Base-by-base conservation (phyloP, 2,113 vertebrate species). In the Pyrgilauda ruficollis region DNA sequence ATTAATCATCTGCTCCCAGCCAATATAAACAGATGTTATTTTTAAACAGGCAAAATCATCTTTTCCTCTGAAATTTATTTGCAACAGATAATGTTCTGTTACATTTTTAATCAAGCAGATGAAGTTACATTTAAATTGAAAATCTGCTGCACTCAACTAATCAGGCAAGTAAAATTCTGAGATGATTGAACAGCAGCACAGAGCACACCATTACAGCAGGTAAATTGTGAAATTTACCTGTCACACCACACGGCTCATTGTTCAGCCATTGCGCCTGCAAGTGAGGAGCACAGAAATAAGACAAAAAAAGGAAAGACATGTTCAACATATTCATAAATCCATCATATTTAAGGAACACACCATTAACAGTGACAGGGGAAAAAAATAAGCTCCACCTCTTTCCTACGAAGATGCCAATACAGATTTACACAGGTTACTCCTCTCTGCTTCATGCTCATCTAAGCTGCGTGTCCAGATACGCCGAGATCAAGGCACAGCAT, bases 81-180 rank as follows among this genome's bases (percentile, higher is more conserved):
- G 97, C 97, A 97, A 96, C 96, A 98, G 97, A 98, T 98, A 98
- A 98, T 98, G 97, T 98, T 98, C 97, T 98, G 98, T 97, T 98
- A 98, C 98, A 98, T 98, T 98, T 98, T 98, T 98, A 98, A 98
- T 98, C 98, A 98, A 98, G 96, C 97, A 98, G 98, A 98, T 98
- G 97, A 98, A 98, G 97, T 97, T 97, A 98, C 98, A 98, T 98
- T 98, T 98, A 98, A 98, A 98, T 98, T 98, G 98, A 98, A 98
- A 98, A 98, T 98, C 97, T 97, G 97, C 98, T 97, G 97, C 98
- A 97, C 96, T 97, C 97, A 98, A 97, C 97, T 98, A 97, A 98
- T 97, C 98, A 98, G 98, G 97, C 97, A 97, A 96, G 97, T 90
- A 90, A 90, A 97, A 97, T 97, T 98, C 97, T 33, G 93, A 94